phyloP scores from a whole-genome alignment of 2,113 vertebrate species.

The Corythoichthys haematopterus region DNA sequence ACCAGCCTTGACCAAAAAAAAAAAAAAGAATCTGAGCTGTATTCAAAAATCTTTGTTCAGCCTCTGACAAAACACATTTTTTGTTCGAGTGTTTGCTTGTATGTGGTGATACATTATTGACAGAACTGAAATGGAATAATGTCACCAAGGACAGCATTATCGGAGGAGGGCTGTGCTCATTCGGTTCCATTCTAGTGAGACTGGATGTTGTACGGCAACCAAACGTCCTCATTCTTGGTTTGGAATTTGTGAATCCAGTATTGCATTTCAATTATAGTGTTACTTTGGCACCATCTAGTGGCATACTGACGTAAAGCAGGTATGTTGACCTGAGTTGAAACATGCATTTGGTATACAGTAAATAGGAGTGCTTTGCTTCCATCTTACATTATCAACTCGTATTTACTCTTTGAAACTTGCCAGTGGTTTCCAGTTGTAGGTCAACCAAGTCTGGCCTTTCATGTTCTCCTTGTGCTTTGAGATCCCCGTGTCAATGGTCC shows the following conservation, averaged over 20 bases:
- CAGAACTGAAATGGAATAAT: too few relatives aligned
- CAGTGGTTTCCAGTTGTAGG: background rate
- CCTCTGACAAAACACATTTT: too few relatives aligned
- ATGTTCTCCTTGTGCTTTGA: conserved; percentile 1
- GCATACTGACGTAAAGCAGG: background rate
- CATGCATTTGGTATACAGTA: background rate
- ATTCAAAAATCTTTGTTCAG: background rate
- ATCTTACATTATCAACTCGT: background rate
- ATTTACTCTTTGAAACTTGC: background rate
- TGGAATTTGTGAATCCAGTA: background rate
- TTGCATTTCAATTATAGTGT: background rate
- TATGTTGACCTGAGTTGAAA: background rate
- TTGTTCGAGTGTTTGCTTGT: too few relatives aligned
- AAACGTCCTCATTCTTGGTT: background rate
- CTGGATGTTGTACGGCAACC: background rate
- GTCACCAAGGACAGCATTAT: background rate
- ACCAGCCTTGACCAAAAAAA: background rate
- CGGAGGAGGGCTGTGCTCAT: background rate
- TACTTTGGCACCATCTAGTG: background rate
- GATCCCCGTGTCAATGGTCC: conserved; percentile 11
- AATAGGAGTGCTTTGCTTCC: background rate
- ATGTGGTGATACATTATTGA: too few relatives aligned
- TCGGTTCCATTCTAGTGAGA: background rate
- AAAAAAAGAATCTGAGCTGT: background rate
- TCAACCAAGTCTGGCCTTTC: background rate